phyloP scores from a whole-genome alignment of 2,888 invertebrate genomes.

The Anorthoa munda region DNA sequence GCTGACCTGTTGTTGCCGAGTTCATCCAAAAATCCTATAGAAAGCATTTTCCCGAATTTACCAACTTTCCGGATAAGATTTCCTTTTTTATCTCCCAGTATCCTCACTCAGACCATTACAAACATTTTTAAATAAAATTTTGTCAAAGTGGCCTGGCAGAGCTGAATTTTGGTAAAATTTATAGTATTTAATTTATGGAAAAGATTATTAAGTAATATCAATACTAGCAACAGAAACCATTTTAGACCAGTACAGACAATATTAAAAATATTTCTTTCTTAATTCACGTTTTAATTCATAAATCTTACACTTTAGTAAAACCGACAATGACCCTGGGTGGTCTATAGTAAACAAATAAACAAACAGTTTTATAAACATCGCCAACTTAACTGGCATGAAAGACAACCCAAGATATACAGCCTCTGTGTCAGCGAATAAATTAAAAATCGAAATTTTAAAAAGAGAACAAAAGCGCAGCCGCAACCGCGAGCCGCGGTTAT shows the following conservation, averaged over 20 bases:
- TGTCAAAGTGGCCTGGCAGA: no score
- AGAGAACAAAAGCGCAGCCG: slow-evolving; percentile 71
- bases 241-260: not conserved
- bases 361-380: slow-evolving; percentile 64
- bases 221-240: not conserved
- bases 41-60: no score
- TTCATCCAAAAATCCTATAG: no score
- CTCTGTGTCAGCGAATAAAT: slow-evolving; percentile 82
- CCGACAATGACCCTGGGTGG: slow-evolving; percentile 65
- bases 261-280: slow-evolving; percentile 21
- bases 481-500: slow-evolving; percentile 75
- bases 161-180: no score
- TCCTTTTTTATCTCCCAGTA: no score
- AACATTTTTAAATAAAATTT: no score
- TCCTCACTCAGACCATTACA: no score
- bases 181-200: no score
- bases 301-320: slow-evolving; percentile 45
- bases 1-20: no score
- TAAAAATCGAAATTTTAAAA: slow-evolving; percentile 78
- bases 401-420: slow-evolving; percentile 78
- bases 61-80: no score
- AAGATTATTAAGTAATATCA: not conserved
- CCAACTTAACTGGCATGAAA: slow-evolving; percentile 73
- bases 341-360: slow-evolving; percentile 66
- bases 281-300: slow-evolving; percentile 28